Percentiles rank a stretch among this genome's conserved stretches.
Conservation (phyloP, 2,113 vertebrate genomes). For the Uria aalge region DNA sequence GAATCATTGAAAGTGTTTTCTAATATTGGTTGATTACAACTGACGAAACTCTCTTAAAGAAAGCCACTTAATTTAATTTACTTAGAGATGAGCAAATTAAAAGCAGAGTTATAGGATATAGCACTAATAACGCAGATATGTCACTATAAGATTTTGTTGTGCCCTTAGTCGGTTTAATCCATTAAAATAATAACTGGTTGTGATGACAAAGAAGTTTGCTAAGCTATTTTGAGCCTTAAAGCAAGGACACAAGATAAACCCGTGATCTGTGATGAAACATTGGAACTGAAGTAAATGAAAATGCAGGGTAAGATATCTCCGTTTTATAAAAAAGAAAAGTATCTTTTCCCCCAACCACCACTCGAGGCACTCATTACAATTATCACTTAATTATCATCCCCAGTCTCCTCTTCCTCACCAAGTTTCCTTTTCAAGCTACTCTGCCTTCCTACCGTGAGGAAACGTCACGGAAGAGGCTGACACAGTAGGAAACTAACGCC, state of each 20-base stretch:
- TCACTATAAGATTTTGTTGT: neutral
- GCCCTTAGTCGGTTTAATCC: neutral
- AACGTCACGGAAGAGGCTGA: neutral
- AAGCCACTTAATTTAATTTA: neutral
- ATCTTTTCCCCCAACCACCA: neutral
- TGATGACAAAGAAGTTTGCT: neutral
- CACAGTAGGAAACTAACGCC: neutral
- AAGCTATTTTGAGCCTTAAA: neutral
- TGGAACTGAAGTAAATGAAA: neutral
- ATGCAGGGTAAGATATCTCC: neutral
- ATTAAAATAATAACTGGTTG: neutral
- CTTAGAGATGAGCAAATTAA: neutral
- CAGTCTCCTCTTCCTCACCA: neutral
- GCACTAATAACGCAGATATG: neutral
- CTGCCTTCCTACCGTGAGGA: neutral
- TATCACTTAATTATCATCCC: neutral
- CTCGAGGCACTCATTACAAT: neutral
- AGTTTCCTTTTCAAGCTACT: neutral
- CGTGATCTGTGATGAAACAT: neutral
- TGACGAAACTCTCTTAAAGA: neutral
- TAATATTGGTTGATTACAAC: neutral
- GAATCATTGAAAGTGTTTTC: neutral
- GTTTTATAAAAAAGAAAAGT: neutral
- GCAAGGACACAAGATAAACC: neutral
- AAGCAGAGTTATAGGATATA: conserved; percentile 1